Percentiles rank a stretch among this genome's conserved stretches.
Evolutionary conservation across 2,797 vertebrate species (phyloP).

Genomic region (Semaprochilodus insignis): DNA sequence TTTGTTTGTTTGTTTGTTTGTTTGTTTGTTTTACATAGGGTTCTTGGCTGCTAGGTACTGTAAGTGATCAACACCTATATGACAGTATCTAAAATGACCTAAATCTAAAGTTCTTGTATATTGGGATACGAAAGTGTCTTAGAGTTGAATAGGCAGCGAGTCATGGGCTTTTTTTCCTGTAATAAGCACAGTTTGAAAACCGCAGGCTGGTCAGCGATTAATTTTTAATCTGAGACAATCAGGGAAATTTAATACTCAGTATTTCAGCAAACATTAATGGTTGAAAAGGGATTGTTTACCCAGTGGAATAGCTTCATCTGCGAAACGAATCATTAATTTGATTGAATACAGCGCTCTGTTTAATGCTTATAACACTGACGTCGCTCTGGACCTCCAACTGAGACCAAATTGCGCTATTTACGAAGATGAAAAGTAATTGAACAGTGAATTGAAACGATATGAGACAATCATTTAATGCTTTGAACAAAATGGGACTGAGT

Average conservation of each 20-base stretch:
- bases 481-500: conserved; percentile 12
- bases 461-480: conserved; percentile 6
- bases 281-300: conserved; percentile 20
- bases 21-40: neutral
- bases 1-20: neutral
- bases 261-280: conserved; percentile 25
- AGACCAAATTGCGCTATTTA: conserved; percentile 11
- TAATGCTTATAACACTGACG: conserved; percentile 9
- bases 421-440: conserved; percentile 38
- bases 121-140: neutral
- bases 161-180: neutral
- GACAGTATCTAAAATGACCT: no score
- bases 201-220: conserved; percentile 13
- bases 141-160: neutral
- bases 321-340: conserved; percentile 39
- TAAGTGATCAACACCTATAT: no score
- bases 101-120: neutral
- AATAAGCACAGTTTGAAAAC: conserved; percentile 22
- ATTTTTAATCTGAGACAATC: conserved; percentile 40
- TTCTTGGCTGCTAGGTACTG: neutral
- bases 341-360: conserved; percentile 38
- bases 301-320: conserved; percentile 34
- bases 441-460: neutral
- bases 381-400: conserved; percentile 8
- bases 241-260: conserved; percentile 5